Conservation (phyloP, 2,113 vertebrate genomes). For the Blennius ocellaris region DNA sequence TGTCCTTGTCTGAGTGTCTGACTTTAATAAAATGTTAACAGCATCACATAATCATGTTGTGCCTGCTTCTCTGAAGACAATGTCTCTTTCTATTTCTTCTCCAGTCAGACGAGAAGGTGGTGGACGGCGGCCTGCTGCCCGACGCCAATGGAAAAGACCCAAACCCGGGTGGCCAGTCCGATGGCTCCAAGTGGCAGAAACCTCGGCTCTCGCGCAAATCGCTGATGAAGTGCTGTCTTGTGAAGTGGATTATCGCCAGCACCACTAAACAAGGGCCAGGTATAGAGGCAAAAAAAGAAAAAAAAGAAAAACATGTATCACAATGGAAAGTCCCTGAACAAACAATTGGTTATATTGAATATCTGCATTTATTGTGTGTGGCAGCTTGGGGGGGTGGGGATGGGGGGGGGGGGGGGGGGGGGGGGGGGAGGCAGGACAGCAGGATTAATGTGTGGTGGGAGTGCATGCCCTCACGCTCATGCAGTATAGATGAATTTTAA, state of each 20-base stretch:
- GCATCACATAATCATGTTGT: too few species aligned
- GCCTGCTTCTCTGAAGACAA: background rate
- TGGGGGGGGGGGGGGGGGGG: too few species aligned
- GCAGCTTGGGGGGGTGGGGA: too few species aligned
- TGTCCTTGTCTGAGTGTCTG: too few species aligned
- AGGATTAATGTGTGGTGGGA: slow-evolving; percentile 7
- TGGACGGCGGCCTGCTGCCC: slow-evolving; percentile 84
- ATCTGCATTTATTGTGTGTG: slow-evolving; percentile 7
- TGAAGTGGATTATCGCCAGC: slow-evolving; percentile 91
- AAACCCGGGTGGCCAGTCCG: slow-evolving; percentile 71
- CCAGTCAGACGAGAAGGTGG: slow-evolving; percentile 82
- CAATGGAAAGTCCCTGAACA: background rate
- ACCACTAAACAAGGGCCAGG: slow-evolving; percentile 87
- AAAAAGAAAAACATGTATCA: background rate
- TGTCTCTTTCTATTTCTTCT: slow-evolving; percentile 22
- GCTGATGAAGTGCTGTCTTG: slow-evolving; percentile 90
- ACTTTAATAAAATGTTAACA: too few species aligned
- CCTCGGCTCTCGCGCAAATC: slow-evolving; percentile 84
- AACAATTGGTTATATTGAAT: background rate
- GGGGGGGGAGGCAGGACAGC: too few species aligned
- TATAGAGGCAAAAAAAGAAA: slow-evolving; percentile 33
- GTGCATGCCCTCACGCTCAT: slow-evolving; percentile 11
- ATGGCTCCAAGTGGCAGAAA: slow-evolving; percentile 86
- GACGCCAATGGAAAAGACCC: slow-evolving; percentile 81
- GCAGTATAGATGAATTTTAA: slow-evolving; percentile 57